Conservation (phyloP, 1,140 invertebrate species). For the Lordiphosa clarofinis region DNA sequence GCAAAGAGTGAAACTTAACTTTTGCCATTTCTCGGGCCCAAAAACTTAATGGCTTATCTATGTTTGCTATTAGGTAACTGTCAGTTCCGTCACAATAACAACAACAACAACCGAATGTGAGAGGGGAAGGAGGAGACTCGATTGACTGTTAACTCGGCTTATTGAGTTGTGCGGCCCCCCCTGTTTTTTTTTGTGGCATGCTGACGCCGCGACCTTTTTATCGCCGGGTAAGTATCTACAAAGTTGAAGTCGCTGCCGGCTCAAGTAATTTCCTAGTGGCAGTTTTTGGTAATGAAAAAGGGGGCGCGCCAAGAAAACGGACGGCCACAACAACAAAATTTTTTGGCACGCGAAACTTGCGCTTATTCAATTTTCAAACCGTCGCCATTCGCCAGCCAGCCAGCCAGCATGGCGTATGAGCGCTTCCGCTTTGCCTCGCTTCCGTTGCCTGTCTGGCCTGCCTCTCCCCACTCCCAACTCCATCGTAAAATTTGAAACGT, state of each 20-base stretch:
- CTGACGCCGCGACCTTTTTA: conserved; percentile 62
- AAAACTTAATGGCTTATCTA: conserved; percentile 78
- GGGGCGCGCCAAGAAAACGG: conserved; percentile 13
- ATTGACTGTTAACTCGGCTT: conserved; percentile 75
- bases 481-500: conserved; percentile 41
- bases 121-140: conserved; percentile 16
- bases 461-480: neutral
- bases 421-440: conserved; percentile 63
- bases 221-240: conserved; percentile 69
- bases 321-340: conserved; percentile 20
- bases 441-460: conserved; percentile 55
- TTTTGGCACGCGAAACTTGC: conserved; percentile 74
- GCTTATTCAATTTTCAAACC: conserved; percentile 72
- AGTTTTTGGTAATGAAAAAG: conserved; percentile 64
- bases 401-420: conserved; percentile 66
- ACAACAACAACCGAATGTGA: conserved; percentile 18
- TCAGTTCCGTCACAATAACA: conserved; percentile 56
- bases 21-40: conserved; percentile 31
- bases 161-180: conserved; percentile 62
- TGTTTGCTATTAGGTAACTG: conserved; percentile 78
- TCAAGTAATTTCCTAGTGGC: conserved; percentile 63
- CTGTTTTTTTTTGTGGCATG: conserved; percentile 1
- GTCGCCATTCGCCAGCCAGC: conserved; percentile 24
- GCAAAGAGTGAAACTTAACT: conserved; percentile 44
- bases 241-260: conserved; percentile 38